A percentile compares a stretch with the other conserved stretches of the same genome.
These are phyloP conservation scores for Macaria liturata DNA, from an alignment of 2,888 invertebrate genomes.

Conservation along the genomic window DNA sequence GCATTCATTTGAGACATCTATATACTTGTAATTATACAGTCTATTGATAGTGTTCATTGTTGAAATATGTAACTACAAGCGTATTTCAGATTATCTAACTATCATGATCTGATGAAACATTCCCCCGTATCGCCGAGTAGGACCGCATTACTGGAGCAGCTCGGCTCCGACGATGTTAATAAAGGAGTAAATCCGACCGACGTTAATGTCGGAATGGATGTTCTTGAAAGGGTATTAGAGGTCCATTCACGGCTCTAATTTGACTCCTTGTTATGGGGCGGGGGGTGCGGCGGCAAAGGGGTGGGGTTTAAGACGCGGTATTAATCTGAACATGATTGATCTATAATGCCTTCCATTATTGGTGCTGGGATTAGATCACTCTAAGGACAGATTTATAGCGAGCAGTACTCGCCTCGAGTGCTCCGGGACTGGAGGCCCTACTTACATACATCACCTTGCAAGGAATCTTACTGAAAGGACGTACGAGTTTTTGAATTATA, in stretches of 20 bases:
- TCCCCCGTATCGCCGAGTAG: neutral
- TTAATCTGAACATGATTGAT: slow-evolving; percentile 21
- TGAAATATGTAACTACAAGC: too few relatives aligned
- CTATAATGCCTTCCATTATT: slow-evolving; percentile 9
- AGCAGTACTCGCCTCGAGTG: too few relatives aligned
- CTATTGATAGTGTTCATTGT: too few relatives aligned
- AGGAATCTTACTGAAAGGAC: too few relatives aligned
- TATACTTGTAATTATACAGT: too few relatives aligned
- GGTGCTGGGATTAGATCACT: neutral
- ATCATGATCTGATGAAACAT: neutral
- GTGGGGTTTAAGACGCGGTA: slow-evolving; percentile 24
- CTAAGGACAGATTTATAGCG: neutral
- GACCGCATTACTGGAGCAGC: slow-evolving; percentile 4
- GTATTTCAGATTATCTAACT: too few relatives aligned
- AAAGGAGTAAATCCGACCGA: slow-evolving; percentile 47
- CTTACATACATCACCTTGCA: too few relatives aligned
- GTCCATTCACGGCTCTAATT: slow-evolving; percentile 52
- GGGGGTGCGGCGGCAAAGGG: slow-evolving; percentile 31
- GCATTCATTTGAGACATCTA: too few relatives aligned
- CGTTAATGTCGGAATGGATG: slow-evolving; percentile 49
- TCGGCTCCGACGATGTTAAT: slow-evolving; percentile 37
- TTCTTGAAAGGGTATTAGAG: slow-evolving; percentile 50
- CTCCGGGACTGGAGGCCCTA: too few relatives aligned
- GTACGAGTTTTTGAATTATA: too few relatives aligned
- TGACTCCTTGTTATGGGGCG: slow-evolving; percentile 47